phyloP scores from a whole-genome alignment of 1,140 invertebrate genomes.

The Coelopa frigida region DNA sequence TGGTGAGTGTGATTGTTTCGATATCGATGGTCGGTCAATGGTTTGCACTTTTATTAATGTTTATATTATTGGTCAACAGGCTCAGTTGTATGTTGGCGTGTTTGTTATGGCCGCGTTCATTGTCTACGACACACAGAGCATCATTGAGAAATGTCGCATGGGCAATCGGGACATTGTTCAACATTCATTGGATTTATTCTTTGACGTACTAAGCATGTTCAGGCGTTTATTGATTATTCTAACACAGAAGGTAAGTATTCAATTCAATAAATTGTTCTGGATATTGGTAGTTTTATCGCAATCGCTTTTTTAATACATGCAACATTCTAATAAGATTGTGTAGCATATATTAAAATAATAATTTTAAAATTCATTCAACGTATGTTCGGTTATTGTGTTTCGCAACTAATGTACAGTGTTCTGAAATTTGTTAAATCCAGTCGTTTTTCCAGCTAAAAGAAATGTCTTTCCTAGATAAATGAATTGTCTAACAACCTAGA shows the following conservation, averaged over 20 bases:
- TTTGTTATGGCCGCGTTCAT: constrained; percentile 90
- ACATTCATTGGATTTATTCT: constrained; percentile 84
- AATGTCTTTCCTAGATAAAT: background rate
- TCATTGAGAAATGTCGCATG: constrained; percentile 82
- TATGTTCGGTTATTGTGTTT: no score
- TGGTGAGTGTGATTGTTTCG: no score
- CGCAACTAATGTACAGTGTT: background rate
- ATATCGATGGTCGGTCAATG: background rate
- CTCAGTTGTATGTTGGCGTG: constrained; percentile 81
- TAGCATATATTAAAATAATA: no score
- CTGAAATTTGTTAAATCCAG: no score
- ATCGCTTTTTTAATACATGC: no score
- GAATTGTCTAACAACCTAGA: no score
- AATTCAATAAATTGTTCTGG: no score
- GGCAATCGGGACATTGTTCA: constrained; percentile 89
- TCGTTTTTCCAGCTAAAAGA: background rate
- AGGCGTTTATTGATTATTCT: constrained; percentile 81
- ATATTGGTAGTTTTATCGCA: no score
- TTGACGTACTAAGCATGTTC: constrained; percentile 89
- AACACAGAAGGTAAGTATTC: constrained; percentile 68
- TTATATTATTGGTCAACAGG: constrained; percentile 48
- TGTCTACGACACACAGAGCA: constrained; percentile 91
- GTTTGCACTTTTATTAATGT: constrained; percentile 1
- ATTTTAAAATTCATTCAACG: no score
- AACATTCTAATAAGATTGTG: no score